Conservation (phyloP, 2,113 vertebrate genomes). For the Xenus cinereus region DNA sequence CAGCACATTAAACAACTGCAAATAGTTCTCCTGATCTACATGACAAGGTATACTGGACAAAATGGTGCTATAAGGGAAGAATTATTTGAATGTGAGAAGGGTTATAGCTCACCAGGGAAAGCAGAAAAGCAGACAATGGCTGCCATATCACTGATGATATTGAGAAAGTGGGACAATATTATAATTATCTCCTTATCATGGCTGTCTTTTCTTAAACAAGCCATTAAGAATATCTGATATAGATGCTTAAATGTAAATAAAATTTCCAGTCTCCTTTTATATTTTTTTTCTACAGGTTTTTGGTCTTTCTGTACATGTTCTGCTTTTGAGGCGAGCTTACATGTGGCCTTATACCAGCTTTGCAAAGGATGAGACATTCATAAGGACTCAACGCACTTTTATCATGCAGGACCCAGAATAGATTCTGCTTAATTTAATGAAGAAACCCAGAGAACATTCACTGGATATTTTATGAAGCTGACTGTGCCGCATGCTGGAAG, state of each 20-base stretch:
- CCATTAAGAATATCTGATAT: not conserved
- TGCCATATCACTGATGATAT: not conserved
- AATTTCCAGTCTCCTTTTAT: not conserved
- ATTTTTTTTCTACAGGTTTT: not conserved
- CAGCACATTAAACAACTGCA: not conserved
- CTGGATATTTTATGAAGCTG: not conserved
- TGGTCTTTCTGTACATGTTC: not conserved
- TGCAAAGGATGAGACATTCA: not conserved
- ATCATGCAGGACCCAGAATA: not conserved
- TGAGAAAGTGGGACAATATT: not conserved
- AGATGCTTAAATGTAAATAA: not conserved
- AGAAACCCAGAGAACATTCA: not conserved
- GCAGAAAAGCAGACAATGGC: not conserved
- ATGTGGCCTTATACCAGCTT: not conserved
- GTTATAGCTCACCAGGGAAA: constrained; percentile 4
- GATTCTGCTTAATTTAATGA: not conserved
- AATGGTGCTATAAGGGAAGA: not conserved
- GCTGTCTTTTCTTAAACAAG: not conserved
- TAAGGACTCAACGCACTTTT: not conserved
- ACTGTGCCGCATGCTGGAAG: not conserved
- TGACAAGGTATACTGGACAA: not conserved
- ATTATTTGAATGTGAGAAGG: not conserved
- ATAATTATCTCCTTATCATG: not conserved
- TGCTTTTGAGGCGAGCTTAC: not conserved
- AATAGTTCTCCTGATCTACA: constrained; percentile 5